phyloP scores from a whole-genome alignment of 2,113 vertebrate genomes.

The Sturnus vulgaris region DNA sequence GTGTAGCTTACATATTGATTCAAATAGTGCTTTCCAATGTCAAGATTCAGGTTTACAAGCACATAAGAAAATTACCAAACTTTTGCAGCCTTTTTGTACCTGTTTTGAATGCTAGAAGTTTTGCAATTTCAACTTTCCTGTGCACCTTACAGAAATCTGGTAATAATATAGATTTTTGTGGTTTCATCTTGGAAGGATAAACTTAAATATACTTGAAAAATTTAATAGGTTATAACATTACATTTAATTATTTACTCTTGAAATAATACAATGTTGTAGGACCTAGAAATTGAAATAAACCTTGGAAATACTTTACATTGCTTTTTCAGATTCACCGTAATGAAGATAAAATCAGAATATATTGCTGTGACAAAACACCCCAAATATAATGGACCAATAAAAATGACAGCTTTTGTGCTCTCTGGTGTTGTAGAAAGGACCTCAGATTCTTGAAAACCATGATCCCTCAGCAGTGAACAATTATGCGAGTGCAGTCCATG shows the following conservation, averaged over 20 bases:
- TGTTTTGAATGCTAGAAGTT: neutral
- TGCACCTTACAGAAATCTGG: neutral
- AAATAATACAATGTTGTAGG: neutral
- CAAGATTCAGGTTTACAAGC: neutral
- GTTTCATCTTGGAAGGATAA: neutral
- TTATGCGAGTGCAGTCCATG: fast-evolving
- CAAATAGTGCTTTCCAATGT: neutral
- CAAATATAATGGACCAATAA: neutral
- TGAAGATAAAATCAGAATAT: neutral
- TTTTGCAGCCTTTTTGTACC: neutral
- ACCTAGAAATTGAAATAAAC: neutral
- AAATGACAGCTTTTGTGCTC: neutral
- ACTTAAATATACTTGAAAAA: neutral
- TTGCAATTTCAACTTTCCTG: neutral
- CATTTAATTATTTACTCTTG: neutral
- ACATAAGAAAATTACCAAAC: neutral
- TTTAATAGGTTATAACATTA: neutral
- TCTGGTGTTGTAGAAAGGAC: neutral
- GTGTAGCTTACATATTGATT: neutral
- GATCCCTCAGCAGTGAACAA: neutral
- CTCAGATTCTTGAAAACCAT: neutral
- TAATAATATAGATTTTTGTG: neutral
- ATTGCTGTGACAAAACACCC: neutral
- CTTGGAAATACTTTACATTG: neutral
- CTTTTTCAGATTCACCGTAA: neutral